Percentiles rank a stretch among this genome's conserved stretches.
Evolutionary conservation across 2,113 vertebrate genomes (phyloP).

Genomic region (Tylochromis polylepis): DNA sequence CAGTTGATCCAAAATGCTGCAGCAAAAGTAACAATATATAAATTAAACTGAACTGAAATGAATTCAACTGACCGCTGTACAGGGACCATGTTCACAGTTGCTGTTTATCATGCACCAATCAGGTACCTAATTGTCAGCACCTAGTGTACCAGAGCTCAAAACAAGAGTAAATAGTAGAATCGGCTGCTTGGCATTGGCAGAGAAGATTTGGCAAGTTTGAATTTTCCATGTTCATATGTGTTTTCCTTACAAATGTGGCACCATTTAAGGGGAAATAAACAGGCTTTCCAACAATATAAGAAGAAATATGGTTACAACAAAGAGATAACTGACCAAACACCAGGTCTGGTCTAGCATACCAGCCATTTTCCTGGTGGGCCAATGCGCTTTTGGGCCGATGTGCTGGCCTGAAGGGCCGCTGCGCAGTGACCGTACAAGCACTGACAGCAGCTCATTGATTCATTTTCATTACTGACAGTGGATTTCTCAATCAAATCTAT

Average conservation of each 20-base stretch:
- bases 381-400: neutral
- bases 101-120: neutral
- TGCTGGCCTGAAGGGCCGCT: neutral
- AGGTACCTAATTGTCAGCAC: neutral
- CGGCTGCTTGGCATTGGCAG: neutral
- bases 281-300: neutral
- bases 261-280: neutral
- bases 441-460: neutral
- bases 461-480: neutral
- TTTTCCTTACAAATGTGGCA: neutral
- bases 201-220: neutral
- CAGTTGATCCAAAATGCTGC: neutral
- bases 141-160: neutral
- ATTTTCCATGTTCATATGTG: neutral
- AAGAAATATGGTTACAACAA: neutral
- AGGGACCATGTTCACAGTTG: neutral
- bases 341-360: neutral
- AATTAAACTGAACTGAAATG: neutral
- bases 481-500: neutral
- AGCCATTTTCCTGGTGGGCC: rapidly evolving
- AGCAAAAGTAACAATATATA: neutral
- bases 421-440: neutral
- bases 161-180: neutral
- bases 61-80: neutral
- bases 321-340: neutral